phyloP scores from a whole-genome alignment of 2,797 vertebrate genomes.

The Oreochromis mossambicus region DNA sequence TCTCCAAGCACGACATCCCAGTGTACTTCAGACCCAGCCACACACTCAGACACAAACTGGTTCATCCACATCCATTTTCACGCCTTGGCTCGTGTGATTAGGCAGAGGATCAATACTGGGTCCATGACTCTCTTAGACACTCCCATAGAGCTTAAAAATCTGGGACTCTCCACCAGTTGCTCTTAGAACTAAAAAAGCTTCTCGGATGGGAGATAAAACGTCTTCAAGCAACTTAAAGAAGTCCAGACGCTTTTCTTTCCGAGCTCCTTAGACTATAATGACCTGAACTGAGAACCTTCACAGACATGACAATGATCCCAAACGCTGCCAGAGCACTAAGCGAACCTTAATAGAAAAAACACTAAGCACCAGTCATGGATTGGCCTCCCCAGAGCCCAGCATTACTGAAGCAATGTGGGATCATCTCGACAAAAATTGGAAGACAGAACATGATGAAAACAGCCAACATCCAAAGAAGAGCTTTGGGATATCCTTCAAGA shows the following conservation, averaged over 20 bases:
- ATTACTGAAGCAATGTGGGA: too few relatives aligned
- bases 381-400: too few relatives aligned
- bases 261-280: neutral
- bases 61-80: neutral
- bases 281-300: neutral
- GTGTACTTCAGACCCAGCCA: neutral
- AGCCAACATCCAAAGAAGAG: neutral
- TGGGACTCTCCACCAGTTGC: neutral
- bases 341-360: neutral
- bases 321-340: neutral
- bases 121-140: neutral
- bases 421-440: too few relatives aligned
- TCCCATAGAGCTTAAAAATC: neutral
- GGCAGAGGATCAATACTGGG: neutral
- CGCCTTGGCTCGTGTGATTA: rapidly evolving
- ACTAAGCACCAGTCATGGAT: neutral
- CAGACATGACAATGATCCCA: neutral
- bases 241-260: neutral
- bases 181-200: neutral
- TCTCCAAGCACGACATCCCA: neutral
- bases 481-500: neutral
- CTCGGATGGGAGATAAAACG: rapidly evolving
- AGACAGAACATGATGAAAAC: too few relatives aligned
- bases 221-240: neutral
- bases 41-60: neutral